Percentiles rank a stretch among this genome's conserved stretches.
Conservation (phyloP, 1,140 invertebrate species). For the Ceratoteleas bidentatus region DNA sequence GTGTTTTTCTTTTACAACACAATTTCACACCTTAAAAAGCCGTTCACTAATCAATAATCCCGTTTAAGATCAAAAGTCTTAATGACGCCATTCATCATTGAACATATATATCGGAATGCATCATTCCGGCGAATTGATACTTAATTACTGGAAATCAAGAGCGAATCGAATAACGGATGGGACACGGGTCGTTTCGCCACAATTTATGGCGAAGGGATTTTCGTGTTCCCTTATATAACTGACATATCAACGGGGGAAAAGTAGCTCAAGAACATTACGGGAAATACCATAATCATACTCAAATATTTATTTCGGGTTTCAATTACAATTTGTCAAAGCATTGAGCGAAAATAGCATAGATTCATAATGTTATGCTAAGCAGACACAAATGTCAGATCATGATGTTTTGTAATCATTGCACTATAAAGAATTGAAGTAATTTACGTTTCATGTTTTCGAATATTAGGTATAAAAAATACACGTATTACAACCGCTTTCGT, state of each 20-base stretch:
- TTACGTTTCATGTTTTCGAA: too few relatives aligned
- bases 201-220: constrained; percentile 63
- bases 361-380: constrained; percentile 13
- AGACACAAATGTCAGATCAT: not conserved
- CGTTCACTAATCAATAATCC: constrained; percentile 22
- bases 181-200: constrained; percentile 60
- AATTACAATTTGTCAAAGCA: constrained; percentile 56
- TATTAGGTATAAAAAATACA: too few relatives aligned
- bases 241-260: constrained; percentile 60
- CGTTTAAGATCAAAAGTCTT: constrained; percentile 40
- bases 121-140: constrained; percentile 60
- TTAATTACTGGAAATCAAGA: constrained; percentile 67
- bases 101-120: constrained; percentile 52
- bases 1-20: too few relatives aligned
- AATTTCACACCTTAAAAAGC: constrained; percentile 1
- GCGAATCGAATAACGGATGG: constrained; percentile 65
- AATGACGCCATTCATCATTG: constrained; percentile 37
- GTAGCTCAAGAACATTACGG: constrained; percentile 47
- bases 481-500: too few relatives aligned
- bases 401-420: too few relatives aligned
- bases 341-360: constrained; percentile 35
- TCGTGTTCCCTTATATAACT: constrained; percentile 62
- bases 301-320: constrained; percentile 64
- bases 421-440: too few relatives aligned
- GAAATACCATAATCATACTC: constrained; percentile 58